Base-by-base conservation (phyloP, 2,888 invertebrate genomes). In the Pristionchus japonicus region DNA sequence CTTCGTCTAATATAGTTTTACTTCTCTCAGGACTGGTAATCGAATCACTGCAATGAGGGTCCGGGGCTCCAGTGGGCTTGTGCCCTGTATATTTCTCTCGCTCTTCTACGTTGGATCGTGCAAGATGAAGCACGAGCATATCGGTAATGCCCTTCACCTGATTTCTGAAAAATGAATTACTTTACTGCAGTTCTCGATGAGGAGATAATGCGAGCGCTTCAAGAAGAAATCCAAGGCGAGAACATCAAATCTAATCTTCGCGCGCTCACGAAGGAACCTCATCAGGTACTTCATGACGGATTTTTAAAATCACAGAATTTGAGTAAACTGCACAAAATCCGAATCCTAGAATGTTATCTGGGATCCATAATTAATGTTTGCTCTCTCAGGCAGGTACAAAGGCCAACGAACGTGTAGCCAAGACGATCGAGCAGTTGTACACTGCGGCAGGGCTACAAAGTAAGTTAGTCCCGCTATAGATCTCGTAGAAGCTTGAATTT, bases 381-480 rank as follows among this genome's bases (percentile, higher is more conserved):
- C n/a, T 37, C 31, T 40, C 70, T 40, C 64, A 86, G 85, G 85
- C 85, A 4, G 67, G 85, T 11, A 92, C 91, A 1, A 90, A 91
- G 34, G 92, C 91, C 0, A 94, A 94, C 83, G 90, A 91, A 77
- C 89, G 89, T 85, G 93, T 94, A 3, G 93, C 93, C 20, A 90
- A 93, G 64, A 91, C 90, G 11, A 93, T 94, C 43, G 92, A 92
- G 17, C 86, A 88, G 23, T 88, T 91, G 40, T 94, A 93, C 92
- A 88, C 88, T 0, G 89, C 89, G 23, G 91, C 91, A 13, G 94
- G 94, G 13, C 89, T 94, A 4, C 92, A 93, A 89, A 90, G 92
- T 92, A n/a, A 20, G 49, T 49, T 43, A 43, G 7, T 43, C 11
- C 40, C 17, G 15, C 13, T 43, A 40, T 34, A 34, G 34, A 74